phyloP scores from a whole-genome alignment of 2,113 vertebrate genomes.

The Microcebus jonahi region DNA sequence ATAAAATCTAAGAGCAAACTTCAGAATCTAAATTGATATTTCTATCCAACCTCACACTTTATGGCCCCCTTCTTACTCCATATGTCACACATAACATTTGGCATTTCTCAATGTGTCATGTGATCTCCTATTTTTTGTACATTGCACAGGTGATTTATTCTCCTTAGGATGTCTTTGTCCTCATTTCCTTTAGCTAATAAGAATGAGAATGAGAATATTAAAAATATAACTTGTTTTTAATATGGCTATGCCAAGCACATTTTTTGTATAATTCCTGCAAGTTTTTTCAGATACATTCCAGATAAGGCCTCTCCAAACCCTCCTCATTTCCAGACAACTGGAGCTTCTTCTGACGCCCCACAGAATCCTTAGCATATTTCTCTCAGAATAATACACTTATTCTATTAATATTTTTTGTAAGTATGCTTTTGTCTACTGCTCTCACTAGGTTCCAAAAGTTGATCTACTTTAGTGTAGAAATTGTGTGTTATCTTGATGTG shows the following conservation, averaged over 20 bases:
- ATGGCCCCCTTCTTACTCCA: not conserved
- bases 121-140: not conserved
- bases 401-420: not conserved
- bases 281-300: not conserved
- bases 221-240: not conserved
- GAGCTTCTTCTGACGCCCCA: not conserved
- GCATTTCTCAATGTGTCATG: not conserved
- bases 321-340: not conserved
- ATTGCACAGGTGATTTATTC: not conserved
- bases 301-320: not conserved
- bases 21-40: not conserved
- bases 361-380: not conserved
- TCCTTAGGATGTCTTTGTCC: not conserved
- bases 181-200: not conserved
- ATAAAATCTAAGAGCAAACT: not conserved
- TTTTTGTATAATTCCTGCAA: not conserved
- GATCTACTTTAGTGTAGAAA: not conserved
- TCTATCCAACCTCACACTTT: not conserved
- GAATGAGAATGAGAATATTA: not conserved
- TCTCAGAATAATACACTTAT: slow-evolving; percentile 23
- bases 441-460: not conserved
- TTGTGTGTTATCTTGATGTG: not conserved
- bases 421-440: not conserved
- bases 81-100: not conserved
- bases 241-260: not conserved